Percentiles rank a stretch among this genome's conserved stretches.
phyloP scores from a whole-genome alignment of 2,888 invertebrate genomes.

The Tiphia femorata region DNA sequence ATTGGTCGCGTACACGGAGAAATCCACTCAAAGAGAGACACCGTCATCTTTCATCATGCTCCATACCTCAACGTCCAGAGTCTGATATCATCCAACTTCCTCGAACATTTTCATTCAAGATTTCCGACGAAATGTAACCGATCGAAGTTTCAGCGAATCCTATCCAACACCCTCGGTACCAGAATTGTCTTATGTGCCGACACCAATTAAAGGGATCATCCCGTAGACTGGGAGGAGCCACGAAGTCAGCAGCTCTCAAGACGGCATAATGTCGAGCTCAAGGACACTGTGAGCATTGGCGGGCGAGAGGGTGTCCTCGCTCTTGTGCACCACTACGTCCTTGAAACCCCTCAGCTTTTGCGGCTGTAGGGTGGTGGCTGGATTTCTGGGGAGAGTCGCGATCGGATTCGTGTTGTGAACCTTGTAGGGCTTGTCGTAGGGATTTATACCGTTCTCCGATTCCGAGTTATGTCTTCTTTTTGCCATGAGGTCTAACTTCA shows the following conservation, averaged over 20 bases:
- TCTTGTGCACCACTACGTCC: slow-evolving; percentile 55
- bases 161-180: too few species aligned
- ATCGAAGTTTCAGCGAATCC: too few species aligned
- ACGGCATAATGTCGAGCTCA: slow-evolving; percentile 63
- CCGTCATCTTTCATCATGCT: too few species aligned
- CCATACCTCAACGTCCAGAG: too few species aligned
- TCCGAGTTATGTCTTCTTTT: slow-evolving; percentile 65
- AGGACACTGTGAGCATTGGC: slow-evolving; percentile 61
- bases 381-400: slow-evolving; percentile 61
- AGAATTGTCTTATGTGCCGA: too few species aligned
- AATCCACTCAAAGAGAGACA: too few species aligned
- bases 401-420: slow-evolving; percentile 60
- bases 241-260: slow-evolving; percentile 52
- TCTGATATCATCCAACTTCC: too few species aligned
- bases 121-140: too few species aligned
- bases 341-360: slow-evolving; percentile 55
- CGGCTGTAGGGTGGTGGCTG: slow-evolving; percentile 42
- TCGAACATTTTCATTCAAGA: too few species aligned
- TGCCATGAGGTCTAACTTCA: slow-evolving; percentile 28
- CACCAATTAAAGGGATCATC: too few species aligned
- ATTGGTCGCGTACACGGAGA: too few species aligned
- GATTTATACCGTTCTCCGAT: slow-evolving; percentile 60
- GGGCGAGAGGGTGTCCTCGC: slow-evolving; percentile 50
- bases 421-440: slow-evolving; percentile 43
- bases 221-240: too few species aligned